Conservation (phyloP, 2,888 invertebrate species). For the Cheiracanthium punctorium region DNA sequence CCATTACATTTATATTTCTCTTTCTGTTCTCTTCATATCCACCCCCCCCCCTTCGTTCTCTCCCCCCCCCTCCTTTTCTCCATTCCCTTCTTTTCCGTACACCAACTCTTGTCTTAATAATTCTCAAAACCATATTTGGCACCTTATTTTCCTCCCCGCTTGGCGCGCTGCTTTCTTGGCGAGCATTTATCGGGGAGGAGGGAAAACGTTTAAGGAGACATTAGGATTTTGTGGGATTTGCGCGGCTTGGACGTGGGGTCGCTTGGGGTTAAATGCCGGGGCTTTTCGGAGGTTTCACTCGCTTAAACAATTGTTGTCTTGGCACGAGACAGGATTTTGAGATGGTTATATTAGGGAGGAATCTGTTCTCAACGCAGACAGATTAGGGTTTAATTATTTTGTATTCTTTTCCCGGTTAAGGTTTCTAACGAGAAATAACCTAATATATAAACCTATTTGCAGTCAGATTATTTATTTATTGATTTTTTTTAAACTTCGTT, state of each 20-base stretch:
- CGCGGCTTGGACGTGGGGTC: conserved; percentile 6
- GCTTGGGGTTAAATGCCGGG: background rate
- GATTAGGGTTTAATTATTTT: too few species aligned
- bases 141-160: conserved; percentile 57
- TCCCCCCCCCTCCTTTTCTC: conserved; percentile 27
- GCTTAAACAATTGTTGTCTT: conserved; percentile 6
- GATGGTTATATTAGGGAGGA: background rate
- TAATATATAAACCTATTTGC: too few species aligned
- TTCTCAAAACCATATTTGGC: conserved; percentile 68
- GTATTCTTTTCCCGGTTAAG: too few species aligned
- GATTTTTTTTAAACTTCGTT: too few species aligned
- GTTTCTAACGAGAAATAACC: too few species aligned
- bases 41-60: background rate
- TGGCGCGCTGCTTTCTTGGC: conserved; percentile 52
- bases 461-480: too few species aligned
- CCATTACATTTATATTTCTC: conserved; percentile 62
- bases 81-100: conserved; percentile 9
- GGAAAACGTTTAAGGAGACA: conserved; percentile 61
- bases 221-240: conserved; percentile 40
- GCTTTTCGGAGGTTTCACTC: background rate
- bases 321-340: background rate
- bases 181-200: conserved; percentile 31
- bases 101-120: conserved; percentile 66
- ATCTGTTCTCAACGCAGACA: background rate
- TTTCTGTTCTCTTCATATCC: conserved; percentile 32